Percentiles rank a stretch among this genome's conserved stretches.
These are phyloP conservation scores for Alectoris magna DNA, from an alignment of 2,797 vertebrate genomes.

Conservation along the genomic window DNA sequence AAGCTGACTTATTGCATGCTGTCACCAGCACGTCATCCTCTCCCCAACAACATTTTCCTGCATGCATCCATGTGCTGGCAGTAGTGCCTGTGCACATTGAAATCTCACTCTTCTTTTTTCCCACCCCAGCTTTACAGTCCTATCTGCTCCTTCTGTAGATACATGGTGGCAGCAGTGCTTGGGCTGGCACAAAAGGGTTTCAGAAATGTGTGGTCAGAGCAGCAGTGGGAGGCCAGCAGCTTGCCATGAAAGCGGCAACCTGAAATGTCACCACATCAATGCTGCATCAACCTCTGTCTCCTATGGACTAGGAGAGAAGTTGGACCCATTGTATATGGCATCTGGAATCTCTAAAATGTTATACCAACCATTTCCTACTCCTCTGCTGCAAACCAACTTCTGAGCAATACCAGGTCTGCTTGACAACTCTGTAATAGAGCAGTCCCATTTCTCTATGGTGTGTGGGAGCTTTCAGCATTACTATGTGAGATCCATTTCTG, in stretches of 20 bases:
- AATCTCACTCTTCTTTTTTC: not conserved
- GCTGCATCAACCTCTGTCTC: not conserved
- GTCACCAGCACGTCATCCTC: not conserved
- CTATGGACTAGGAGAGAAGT: not conserved
- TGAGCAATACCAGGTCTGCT: not conserved
- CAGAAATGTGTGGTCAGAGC: not conserved
- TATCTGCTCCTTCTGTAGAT: not conserved
- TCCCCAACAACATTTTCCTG: not conserved
- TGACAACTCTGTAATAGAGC: constrained; percentile 5
- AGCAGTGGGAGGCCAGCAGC: not conserved
- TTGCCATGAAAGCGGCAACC: not conserved
- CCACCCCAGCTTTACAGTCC: not conserved
- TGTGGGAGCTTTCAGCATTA: constrained; percentile 15
- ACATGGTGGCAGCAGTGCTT: not conserved
- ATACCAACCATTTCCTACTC: not conserved
- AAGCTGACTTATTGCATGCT: not conserved
- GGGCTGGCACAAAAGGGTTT: not conserved
- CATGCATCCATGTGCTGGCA: fast-evolving
- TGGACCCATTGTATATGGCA: not conserved
- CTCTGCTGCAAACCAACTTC: not conserved
- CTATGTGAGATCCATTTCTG: constrained; percentile 9
- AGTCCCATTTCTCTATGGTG: not conserved
- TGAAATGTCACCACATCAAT: not conserved
- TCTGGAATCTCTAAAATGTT: not conserved
- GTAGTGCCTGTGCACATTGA: not conserved